Evolutionary conservation across 2,797 vertebrate genomes (phyloP).

Genomic region (Rousettus madagascariensis): DNA sequence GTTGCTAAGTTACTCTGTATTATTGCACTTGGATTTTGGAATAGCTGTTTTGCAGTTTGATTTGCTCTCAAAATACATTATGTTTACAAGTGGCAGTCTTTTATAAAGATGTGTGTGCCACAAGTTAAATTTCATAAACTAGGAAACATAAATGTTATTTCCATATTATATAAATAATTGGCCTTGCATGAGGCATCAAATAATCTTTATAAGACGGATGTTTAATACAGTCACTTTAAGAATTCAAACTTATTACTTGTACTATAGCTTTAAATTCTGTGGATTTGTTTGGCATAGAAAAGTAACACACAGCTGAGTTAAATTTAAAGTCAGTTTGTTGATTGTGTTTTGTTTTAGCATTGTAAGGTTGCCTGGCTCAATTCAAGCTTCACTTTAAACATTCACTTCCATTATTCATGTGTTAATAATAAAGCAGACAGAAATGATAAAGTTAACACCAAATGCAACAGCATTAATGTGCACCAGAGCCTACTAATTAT

Average conservation of each 20-base stretch:
- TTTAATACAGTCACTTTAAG: neutral
- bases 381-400: neutral
- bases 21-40: constrained; percentile 53
- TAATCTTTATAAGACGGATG: constrained; percentile 31
- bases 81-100: neutral
- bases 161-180: constrained; percentile 35
- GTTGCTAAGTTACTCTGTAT: constrained; percentile 83
- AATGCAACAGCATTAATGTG: neutral
- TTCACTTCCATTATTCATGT: neutral
- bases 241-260: neutral
- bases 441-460: constrained; percentile 1
- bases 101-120: constrained; percentile 9
- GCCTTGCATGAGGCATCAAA: neutral
- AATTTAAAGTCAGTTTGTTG: neutral
- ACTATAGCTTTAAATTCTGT: neutral
- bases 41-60: constrained; percentile 37
- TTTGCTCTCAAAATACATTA: constrained; percentile 35
- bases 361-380: neutral
- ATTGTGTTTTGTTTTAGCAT: constrained; percentile 1
- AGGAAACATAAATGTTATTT: constrained; percentile 56
- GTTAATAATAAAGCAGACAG: constrained; percentile 15
- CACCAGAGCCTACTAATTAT: neutral
- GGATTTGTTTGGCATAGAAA: constrained; percentile 47
- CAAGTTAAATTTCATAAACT: constrained; percentile 8
- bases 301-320: neutral